Base-by-base conservation (phyloP, 2,888 invertebrate genomes). In the Lapara coniferarum region DNA sequence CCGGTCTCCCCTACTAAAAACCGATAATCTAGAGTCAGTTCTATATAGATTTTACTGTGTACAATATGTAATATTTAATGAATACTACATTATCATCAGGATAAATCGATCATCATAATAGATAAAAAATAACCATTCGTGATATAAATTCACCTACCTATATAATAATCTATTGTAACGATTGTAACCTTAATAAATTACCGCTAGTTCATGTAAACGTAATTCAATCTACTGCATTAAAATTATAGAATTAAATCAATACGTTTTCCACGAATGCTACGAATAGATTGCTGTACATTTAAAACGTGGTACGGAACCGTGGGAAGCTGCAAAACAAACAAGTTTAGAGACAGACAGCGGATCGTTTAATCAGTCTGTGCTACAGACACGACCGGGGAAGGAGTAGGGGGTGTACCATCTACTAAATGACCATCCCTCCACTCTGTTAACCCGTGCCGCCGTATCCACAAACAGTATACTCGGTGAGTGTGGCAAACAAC, bases 341-440 rank as follows among this genome's bases (percentile, higher is more conserved):
- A 88, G 84, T 85, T 82, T 74, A 82, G 83, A 87, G 84, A 89
- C 83, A 88, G 88, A 88, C 89, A 88, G 88, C 81, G 85, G 82
- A 88, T 87, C 91, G 91, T 90, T 92, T 91, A 92, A 92, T 92
- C 92, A 92, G 92, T 88, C 90, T 90, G 85, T 85, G 87, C 85
- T 81, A 84, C 85, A 89, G 89, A 89, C 88, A 86, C 81, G 77
- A 75, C 68, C 46, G 72, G 74, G 81, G 70, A 70, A 68, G 74
- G 66, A 70, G 70, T 81, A 82, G 81, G 84, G 84, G 83, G 82
- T 81, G 77, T 86, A 88, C 88, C 89, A 90, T 89, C 89, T 85
- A 87, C 90, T 91, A 91, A 93, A 92, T 92, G 92, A 92, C 92
- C 92, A 92, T 87, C 92, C 90, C 91, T 90, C 89, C 85, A 82